Conservation (phyloP, 2,797 vertebrate genomes). For the Amniataba percoides region DNA sequence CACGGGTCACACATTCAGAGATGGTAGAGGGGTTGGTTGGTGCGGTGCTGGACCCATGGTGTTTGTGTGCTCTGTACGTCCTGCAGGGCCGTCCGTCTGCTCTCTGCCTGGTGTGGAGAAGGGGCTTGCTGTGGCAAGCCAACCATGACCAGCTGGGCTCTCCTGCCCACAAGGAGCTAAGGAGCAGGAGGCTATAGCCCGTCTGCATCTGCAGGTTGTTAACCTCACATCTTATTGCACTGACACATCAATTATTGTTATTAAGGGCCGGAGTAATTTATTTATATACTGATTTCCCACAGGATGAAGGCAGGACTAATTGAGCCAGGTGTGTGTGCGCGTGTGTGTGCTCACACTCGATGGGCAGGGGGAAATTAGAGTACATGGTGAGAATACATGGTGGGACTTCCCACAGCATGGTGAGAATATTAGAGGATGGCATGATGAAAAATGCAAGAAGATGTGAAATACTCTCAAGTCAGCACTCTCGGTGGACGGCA, state of each 20-base stretch:
- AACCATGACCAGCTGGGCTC: constrained; percentile 77
- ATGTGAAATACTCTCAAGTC: constrained; percentile 27
- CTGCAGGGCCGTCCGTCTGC: constrained; percentile 72
- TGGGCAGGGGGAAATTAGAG: constrained; percentile 51
- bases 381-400: constrained; percentile 36
- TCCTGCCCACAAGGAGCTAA: constrained; percentile 61
- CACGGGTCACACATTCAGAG: constrained; percentile 48
- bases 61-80: constrained; percentile 53
- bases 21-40: constrained; percentile 23
- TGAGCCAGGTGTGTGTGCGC: constrained; percentile 67
- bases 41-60: constrained; percentile 23
- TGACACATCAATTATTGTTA: constrained; percentile 86
- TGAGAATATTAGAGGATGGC: constrained; percentile 26
- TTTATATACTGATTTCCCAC: constrained; percentile 83
- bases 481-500: constrained; percentile 22
- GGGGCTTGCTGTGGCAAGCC: constrained; percentile 61
- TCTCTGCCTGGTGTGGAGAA: constrained; percentile 67
- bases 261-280: constrained; percentile 82
- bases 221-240: constrained; percentile 81
- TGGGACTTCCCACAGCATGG: constrained; percentile 55
- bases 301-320: constrained; percentile 73
- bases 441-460: constrained; percentile 38
- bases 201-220: constrained; percentile 77
- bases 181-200: constrained; percentile 61
- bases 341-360: constrained; percentile 38